Evolutionary conservation across 2,888 invertebrate species (phyloP), one percentile per base, ranked within the genome.

Genomic region (Osedax fenrisi): DNA sequence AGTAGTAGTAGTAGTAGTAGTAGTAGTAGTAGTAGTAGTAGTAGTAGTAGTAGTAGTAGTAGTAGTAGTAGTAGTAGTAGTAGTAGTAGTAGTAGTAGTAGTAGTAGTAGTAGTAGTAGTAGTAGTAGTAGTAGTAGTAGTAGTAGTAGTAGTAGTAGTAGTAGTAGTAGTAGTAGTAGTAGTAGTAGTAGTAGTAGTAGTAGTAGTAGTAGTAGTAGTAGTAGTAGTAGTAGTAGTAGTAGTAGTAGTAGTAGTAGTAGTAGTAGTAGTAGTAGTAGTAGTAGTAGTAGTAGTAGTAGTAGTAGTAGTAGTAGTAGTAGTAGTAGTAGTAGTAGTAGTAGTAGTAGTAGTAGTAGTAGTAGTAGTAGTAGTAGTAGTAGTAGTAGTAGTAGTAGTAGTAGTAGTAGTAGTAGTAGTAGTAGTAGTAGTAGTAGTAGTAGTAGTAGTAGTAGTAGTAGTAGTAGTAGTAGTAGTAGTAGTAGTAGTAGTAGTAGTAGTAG

Each of bases 131-230:
- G 61, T 61, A 61, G 61, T 61, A 61, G 61, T 61, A 61, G 61
- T 61, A 61, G 61, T 61, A 61, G 61, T 61, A 61, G 61, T 61
- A 61, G 61, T 61, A 61, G 61, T 61, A 61, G 61, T 61, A 61
- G 61, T 61, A 61, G 3, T 61, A 61, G 61, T 61, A 61, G 61
- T 61, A 61, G 61, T 3, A 61, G 61, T 3, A 61, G 61, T 3
- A 61, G 61, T 3, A 61, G 61, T 3, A 61, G 61, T 3, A 61
- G 61, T 3, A 61, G 61, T 3, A 61, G 61, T 3, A 61, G 61
- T 3, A 61, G 61, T 3, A 61, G 61, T 3, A 61, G 61, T 3
- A 61, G 61, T 3, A 61, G 61, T 3, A 61, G 61, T 3, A 61
- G 61, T 3, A 61, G 61, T 3, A 61, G 61, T 3, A 61, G 3